These are phyloP conservation scores for Molanna angustata DNA, from an alignment of 2,888 invertebrate species.

Conservation along the genomic window DNA sequence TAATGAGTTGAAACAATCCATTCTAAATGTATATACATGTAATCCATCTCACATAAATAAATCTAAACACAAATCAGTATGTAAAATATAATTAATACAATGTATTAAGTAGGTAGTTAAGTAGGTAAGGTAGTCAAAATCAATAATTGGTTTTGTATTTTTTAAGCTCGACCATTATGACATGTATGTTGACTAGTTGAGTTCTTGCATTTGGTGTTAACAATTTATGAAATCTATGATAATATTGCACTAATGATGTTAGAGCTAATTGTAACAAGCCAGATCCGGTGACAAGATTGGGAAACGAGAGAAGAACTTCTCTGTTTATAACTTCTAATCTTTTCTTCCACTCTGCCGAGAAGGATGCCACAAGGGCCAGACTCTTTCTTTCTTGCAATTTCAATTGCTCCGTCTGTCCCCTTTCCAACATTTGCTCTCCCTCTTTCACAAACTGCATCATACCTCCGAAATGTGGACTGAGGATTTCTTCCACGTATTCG, in stretches of 20 bases:
- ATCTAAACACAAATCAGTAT: background rate
- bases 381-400: constrained; percentile 78
- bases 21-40: background rate
- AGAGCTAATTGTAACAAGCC: constrained; percentile 91
- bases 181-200: constrained; percentile 95
- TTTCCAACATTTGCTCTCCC: constrained; percentile 81
- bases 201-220: constrained; percentile 80
- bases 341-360: constrained; percentile 92
- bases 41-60: background rate
- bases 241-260: constrained; percentile 95
- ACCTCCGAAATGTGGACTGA: constrained; percentile 94
- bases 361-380: constrained; percentile 81
- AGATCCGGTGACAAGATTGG: constrained; percentile 93
- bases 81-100: background rate
- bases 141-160: constrained; percentile 97
- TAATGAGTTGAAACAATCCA: background rate
- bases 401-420: constrained; percentile 67
- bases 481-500: constrained; percentile 95
- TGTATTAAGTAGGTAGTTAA: too few relatives aligned
- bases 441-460: constrained; percentile 97
- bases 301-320: constrained; percentile 93
- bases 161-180: constrained; percentile 98
- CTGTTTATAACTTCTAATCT: constrained; percentile 92
- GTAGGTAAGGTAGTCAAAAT: background rate
- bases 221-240: constrained; percentile 94